Evolutionary conservation across 92 coral and sea anemone genomes (phyloP), one percentile per base, ranked within the genome.

Genomic region (Isaurus tuberculatus): DNA sequence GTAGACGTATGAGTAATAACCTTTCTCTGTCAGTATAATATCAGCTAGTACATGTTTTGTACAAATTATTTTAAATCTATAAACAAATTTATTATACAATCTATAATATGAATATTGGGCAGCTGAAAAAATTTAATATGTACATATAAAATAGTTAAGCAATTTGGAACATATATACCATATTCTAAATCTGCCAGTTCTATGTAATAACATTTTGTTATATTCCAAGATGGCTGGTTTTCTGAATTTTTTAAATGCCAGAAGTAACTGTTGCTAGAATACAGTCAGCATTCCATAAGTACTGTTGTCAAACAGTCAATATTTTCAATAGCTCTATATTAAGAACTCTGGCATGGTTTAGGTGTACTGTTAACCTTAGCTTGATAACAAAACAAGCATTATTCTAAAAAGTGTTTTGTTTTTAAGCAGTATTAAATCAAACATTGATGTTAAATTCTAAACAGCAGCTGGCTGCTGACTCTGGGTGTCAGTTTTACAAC

Each of bases 1-100:
- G 74, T 70, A 34, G 74, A 70, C 36, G 74, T 70, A 8, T 70
- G 37, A 70, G 36, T 20, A 70, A 26, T 27, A 37, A 9, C 49
- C 34, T 16, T 34, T 37, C 29, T 25, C 53, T 25, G 20, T 37
- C 74, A 70, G 27, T 37, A 37, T 33, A 31, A 70, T 22, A 55
- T 8, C 63, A 55, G 3, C 63, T 55, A 46, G 16, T 11, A n/a
- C 23, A 55, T 22, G 23, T 55, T 7, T 55, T 19, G 74, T 36
- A 70, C 36, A 70, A n/a, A 40, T 70, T 43, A 70, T 34, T 70
- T 34, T n/a, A 1, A 70, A 70, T 37, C 28, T 20, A 36, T 37
- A 70, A 42, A 61, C 3, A 34, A 80, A 16, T 40, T 40, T 40
- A 40, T 20, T 15, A 29, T 33, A 6, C 72, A 53, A 29, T 28